Evolutionary conservation across 2,797 vertebrate species (phyloP), one percentile per base, ranked within the genome.

Genomic region (Galaxias olidus): DNA sequence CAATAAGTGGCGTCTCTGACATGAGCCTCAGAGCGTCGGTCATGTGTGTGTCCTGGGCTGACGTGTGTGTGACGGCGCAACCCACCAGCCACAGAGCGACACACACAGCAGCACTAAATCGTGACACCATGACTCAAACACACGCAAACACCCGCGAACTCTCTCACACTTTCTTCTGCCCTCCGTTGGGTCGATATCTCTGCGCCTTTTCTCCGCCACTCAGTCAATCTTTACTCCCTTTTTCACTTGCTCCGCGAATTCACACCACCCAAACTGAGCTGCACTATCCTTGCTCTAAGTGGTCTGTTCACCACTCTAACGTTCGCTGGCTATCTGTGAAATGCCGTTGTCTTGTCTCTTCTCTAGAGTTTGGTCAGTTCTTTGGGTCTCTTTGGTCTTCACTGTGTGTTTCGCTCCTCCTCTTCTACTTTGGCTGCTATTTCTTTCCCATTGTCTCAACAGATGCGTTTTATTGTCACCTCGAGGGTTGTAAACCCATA

Each of bases 1-100:
- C 93, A 6, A 94, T 91, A 41, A 94, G 86, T 0, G 93, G 93
- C 0, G 73, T 86, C 66, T 87, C 80, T 4, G 82, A 78, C 92
- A 94, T 93, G 61, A 94, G 83, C 48, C 4, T 30, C 41, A 82
- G 40, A 11, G 92, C 90, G 66, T n/a, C 76, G 46, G 66, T 65
- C 75, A 73, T 66, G 61, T 61, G 3, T 1, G 5, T 10, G 18
- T 92, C 84, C 67, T 82, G 68, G 50, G 66, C 71, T 0, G 19
- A 59, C 10, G 15, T 49, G 40, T 69, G 56, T 11, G 56, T 46
- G 13, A 76, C 2, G 9, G 57, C 46, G 47, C 58, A 83, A 13
- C 64, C 73, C 42, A 69, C 13, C 41, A 86, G 46, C 66, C 83
- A 87, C 43, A 88, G 44, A 0, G 9, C 58, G 53, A 77, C 13